Evolutionary conservation across 2,797 vertebrate genomes (phyloP).

Genomic region (Diglossa cyanea): DNA sequence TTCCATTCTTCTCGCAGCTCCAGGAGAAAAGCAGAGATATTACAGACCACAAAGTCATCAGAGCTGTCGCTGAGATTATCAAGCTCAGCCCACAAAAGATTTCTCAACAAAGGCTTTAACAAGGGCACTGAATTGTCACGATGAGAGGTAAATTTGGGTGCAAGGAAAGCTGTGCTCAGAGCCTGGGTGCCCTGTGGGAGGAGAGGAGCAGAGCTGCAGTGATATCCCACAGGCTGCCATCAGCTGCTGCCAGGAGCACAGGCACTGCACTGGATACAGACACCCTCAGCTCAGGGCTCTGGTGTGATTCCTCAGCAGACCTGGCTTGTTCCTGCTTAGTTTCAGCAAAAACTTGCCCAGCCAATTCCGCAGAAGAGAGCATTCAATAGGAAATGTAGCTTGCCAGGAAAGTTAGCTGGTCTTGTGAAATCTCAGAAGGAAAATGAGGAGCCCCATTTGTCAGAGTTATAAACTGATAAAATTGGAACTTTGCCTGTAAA

Average conservation of each 20-base stretch:
- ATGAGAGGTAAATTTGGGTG: fast-evolving
- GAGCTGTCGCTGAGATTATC: fast-evolving
- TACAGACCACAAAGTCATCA: fast-evolving
- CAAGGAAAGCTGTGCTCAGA: fast-evolving
- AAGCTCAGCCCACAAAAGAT: not conserved
- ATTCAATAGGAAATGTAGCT: not conserved
- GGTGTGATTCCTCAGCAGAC: not conserved
- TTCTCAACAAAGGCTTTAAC: not conserved
- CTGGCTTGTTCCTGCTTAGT: not conserved
- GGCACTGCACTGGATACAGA: not conserved
- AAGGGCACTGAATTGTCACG: not conserved
- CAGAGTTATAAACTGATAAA: slow-evolving; percentile 51
- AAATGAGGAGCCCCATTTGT: slow-evolving; percentile 29
- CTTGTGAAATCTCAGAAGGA: slow-evolving; percentile 35
- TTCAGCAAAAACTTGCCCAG: not conserved
- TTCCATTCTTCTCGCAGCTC: fast-evolving
- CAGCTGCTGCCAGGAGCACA: not conserved
- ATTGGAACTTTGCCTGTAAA: slow-evolving; percentile 24
- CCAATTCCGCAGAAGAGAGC: not conserved
- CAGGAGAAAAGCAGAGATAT: not conserved
- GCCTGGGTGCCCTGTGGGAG: not conserved
- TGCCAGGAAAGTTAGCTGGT: slow-evolving; percentile 30
- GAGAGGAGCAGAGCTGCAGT: fast-evolving
- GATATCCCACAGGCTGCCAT: not conserved
- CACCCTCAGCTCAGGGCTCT: not conserved